Conservation (phyloP, 2,113 vertebrate genomes). For the Cnemophilus loriae region DNA sequence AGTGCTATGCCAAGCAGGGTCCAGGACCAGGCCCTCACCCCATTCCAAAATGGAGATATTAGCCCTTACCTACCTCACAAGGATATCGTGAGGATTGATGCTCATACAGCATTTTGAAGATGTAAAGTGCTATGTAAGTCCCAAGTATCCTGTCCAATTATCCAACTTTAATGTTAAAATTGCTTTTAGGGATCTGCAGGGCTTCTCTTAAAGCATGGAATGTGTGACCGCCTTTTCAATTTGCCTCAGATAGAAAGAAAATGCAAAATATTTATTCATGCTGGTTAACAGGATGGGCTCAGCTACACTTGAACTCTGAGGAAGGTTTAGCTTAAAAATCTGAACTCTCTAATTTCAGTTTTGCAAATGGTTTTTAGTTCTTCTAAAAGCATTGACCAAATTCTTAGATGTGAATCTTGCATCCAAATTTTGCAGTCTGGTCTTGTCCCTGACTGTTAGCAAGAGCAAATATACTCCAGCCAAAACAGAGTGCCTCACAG, state of each 20-base stretch:
- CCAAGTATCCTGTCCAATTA: not conserved
- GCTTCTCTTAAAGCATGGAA: not conserved
- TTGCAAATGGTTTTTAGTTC: not conserved
- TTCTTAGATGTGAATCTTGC: not conserved
- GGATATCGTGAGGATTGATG: not conserved
- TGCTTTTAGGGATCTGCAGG: not conserved
- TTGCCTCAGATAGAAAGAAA: not conserved
- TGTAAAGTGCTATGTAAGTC: not conserved
- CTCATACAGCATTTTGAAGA: not conserved
- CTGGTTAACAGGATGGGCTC: not conserved
- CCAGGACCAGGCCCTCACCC: not conserved
- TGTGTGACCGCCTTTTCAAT: not conserved
- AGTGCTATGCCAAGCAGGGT: not conserved
- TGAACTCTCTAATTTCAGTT: not conserved
- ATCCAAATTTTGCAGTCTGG: not conserved
- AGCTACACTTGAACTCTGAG: not conserved
- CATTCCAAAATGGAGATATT: not conserved
- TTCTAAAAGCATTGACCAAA: not conserved
- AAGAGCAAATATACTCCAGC: not conserved
- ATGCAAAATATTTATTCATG: not conserved
- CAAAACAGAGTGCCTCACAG: not conserved
- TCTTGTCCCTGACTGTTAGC: not conserved
- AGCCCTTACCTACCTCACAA: not conserved
- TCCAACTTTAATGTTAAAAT: not conserved
- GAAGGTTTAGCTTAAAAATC: not conserved